Evolutionary conservation across 2,797 vertebrate species (phyloP), one percentile per base, ranked within the genome.

Genomic region (Schizopygopsis malacanthus): DNA sequence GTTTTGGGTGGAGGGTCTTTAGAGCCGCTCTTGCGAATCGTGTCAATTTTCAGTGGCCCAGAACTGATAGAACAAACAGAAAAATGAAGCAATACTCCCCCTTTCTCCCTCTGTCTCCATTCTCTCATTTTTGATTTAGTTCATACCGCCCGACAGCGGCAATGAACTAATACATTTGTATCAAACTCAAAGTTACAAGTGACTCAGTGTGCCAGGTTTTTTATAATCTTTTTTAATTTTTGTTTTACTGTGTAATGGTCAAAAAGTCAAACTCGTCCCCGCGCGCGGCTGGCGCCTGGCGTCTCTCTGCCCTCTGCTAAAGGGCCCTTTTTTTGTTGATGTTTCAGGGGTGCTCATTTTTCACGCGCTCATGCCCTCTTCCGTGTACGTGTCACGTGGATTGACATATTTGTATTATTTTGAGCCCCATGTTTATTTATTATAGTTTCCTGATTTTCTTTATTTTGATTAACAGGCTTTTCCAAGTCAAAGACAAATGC

Each of bases 1-100:
- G 39, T 33, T 61, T 47, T 75, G 25, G 71, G 45, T 73, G 71
- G 45, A 73, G 69, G 52, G 52, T 10, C 45, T n/a, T 81, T 52
- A 52, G 18, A 50, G 90, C 91, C 92, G 91, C 92, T 92, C 94
- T 93, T 93, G 92, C 93, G 93, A 93, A 94, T 94, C 92, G 94
- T 94, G 95, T 92, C 93, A 95, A 93, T 96, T 96, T 96, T 96
- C 95, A 92, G 92, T 90, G 96, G 95, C 94, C 96, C 96, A 87
- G 95, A 96, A 96, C 95, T 89, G 90, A 93, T 92, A 94, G 95
- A 95, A 92, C 94, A 96, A 97, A 97, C 96, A 87, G 93, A 89
- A 92, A 95, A 95, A 95, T 95, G 95, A 97, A 97, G 96, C 96
- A 95, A 47, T 80, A 77, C 90, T 91, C 90, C 89, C 90, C 71